Evolutionary conservation across 2,888 invertebrate species (phyloP), one percentile per base, ranked within the genome.

Genomic region (Ophioninae sp.): DNA sequence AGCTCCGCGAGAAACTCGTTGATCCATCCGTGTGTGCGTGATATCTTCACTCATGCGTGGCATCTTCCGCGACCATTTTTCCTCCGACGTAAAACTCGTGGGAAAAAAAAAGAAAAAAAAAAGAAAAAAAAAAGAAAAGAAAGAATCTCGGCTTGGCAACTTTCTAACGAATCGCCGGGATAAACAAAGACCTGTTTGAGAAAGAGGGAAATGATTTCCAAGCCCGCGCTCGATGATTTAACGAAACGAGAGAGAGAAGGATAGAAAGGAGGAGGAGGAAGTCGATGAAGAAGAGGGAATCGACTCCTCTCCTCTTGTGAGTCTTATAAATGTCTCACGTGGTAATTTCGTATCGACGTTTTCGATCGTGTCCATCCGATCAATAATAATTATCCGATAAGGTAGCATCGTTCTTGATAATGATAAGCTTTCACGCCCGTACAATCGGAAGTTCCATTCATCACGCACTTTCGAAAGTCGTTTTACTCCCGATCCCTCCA

Each of bases 151-250:
- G 68, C 37, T 81, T 64, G 30, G 76, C 85, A 84, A 89, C 89
- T 89, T 89, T 88, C 88, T 83, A 89, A 87, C 87, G 84, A 85
- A 84, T 88, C 87, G 85, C 87, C 82, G 85, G 85, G 86, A 86
- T 87, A 85, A 86, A 89, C 88, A 87, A 87, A 86, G 86, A 88
- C 84, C 86, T 84, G 82, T 63, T 84, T 84, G 73, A 85, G 85
- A 87, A 88, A 89, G 86, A 87, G 88, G 89, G 88, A 89, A 89
- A 88, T 87, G 89, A 89, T 88, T 89, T 84, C 85, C 79, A 77
- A 79, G 81, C 76, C 75, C 76, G 82, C 44, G 68, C 64, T 72
- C 69, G 72, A 81, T 77, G 84, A 83, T 71, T 79, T 81, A 82
- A 83, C 76, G 79, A 81, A 83, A 56, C 37, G 83, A 79, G 61